Base-by-base conservation (phyloP, 2,113 vertebrate genomes). In the Mystacornis crossleyi region DNA sequence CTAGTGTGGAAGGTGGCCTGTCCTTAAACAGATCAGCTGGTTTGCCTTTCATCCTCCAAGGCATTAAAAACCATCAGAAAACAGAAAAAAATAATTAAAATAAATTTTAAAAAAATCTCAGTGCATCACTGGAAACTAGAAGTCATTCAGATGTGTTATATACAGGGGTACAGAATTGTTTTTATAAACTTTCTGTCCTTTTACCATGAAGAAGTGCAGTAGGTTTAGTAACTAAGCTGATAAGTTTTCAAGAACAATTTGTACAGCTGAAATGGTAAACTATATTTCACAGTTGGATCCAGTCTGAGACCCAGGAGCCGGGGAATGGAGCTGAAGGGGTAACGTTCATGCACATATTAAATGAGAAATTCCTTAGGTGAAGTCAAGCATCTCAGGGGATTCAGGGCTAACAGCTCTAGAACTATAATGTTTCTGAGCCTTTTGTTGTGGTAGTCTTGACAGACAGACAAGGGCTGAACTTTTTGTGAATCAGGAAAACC, bases 51-150 rank as follows among this genome's bases (percentile, higher is more conserved):
- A 40, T 74, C 50, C 19, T 61, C 9, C 4, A 61, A 55, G 4
- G 2, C 2, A 31, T 31, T 29, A 13, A 6, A 74, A 87, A 42
- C 10, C 7, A 31, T 65, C n/a, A 62, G 31, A 71, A 87, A 72
- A 36, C 4, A n/a, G 6, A 45, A 75, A 64, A 0, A 23, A 67
- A 42, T 5, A 3, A 25, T 29, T 29, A 4, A 14, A 55, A 2
- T 17, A 10, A 28, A 25, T 42, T 42, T 42, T 18, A 43, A 34
- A 9, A 54, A 43, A n/a, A 18, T 28, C 18, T 11, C 18, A 42
- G 2, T n/a, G 5, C 2, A 7, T 67, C 2, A 15, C 0, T 57
- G 19, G 34, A 36, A 89, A 60, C 12, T 47, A 7, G 36, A 43
- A 69, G 13, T 75, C n/a, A 25, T 64, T 69, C n/a, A 36, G 6